These are phyloP conservation scores for Ariopsis seemanni DNA, from an alignment of 2,113 vertebrate species.

Conservation along the genomic window DNA sequence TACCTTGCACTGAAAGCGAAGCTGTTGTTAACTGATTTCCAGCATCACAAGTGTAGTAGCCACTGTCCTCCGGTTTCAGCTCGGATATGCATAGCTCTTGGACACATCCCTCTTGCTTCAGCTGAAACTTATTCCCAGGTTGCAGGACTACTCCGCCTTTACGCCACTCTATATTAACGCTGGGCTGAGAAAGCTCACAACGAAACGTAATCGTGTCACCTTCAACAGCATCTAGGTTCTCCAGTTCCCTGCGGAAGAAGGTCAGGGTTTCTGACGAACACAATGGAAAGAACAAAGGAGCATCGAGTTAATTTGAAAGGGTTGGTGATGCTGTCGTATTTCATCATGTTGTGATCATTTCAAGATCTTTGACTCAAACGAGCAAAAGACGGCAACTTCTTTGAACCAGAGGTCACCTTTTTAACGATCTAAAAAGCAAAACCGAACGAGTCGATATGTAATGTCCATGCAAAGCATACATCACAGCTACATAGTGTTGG, in stretches of 20 bases:
- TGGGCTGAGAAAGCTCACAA: slow-evolving; percentile 80
- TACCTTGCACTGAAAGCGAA: slow-evolving; percentile 86
- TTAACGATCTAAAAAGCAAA: background rate
- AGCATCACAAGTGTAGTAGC: slow-evolving; percentile 85
- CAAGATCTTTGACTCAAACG: background rate
- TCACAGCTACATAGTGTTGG: no score
- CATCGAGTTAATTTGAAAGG: background rate
- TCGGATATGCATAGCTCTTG: slow-evolving; percentile 77
- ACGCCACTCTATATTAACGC: slow-evolving; percentile 79
- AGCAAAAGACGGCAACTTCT: background rate
- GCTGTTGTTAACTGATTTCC: slow-evolving; percentile 83
- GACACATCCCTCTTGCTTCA: slow-evolving; percentile 73
- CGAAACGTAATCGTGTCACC: slow-evolving; percentile 73
- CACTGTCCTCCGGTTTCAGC: slow-evolving; percentile 80
- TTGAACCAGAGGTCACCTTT: background rate
- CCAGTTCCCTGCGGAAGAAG: slow-evolving; percentile 79
- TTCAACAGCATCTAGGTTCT: slow-evolving; percentile 76
- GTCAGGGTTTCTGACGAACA: slow-evolving; percentile 70
- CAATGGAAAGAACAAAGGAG: slow-evolving; percentile 46
- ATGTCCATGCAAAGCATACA: background rate
- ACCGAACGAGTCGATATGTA: background rate
- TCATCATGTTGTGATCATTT: background rate
- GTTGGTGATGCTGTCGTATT: background rate
- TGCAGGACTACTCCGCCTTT: slow-evolving; percentile 81
- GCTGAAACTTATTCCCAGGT: slow-evolving; percentile 77